phyloP scores from a whole-genome alignment of 1,140 invertebrate species.

The Copidosoma floridanum region DNA sequence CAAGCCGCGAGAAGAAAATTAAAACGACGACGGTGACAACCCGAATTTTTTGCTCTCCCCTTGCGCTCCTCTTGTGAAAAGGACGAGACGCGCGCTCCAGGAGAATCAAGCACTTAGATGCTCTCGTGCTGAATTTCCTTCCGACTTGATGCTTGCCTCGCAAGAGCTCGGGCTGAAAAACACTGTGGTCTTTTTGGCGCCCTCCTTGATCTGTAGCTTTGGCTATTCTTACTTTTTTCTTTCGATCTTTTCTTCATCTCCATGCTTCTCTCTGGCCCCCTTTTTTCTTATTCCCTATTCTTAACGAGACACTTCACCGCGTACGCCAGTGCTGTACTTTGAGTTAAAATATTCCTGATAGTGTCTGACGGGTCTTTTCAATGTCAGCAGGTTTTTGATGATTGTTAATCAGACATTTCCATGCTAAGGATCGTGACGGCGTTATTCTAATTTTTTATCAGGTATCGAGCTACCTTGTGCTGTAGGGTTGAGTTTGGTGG shows the following conservation, averaged over 20 bases:
- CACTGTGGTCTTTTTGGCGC: too few relatives aligned
- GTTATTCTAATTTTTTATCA: too few relatives aligned
- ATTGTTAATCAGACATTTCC: too few relatives aligned
- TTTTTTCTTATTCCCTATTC: conserved; percentile 30
- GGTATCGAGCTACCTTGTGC: too few relatives aligned
- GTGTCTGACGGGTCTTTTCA: conserved; percentile 24
- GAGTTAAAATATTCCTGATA: conserved; percentile 23
- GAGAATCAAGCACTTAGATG: conserved; percentile 14
- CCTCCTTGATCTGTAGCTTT: conserved; percentile 14
- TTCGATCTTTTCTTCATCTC: background rate
- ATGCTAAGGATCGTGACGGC: too few relatives aligned
- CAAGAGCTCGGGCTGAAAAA: too few relatives aligned
- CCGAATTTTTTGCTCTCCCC: conserved; percentile 45
- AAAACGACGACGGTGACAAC: conserved; percentile 45
- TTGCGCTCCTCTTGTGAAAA: conserved; percentile 32
- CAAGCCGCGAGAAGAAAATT: conserved; percentile 53
- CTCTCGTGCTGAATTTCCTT: conserved; percentile 13
- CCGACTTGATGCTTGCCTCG: too few relatives aligned
- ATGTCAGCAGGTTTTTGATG: too few relatives aligned
- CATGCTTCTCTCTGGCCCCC: background rate
- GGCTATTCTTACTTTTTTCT: background rate
- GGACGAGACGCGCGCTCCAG: background rate
- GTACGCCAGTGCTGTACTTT: conserved; percentile 22
- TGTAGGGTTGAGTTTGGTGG: too few relatives aligned
- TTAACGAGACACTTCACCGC: conserved; percentile 36